These are phyloP conservation scores for Rallus limicola DNA, from an alignment of 2,113 vertebrate genomes.

Conservation along the genomic window DNA sequence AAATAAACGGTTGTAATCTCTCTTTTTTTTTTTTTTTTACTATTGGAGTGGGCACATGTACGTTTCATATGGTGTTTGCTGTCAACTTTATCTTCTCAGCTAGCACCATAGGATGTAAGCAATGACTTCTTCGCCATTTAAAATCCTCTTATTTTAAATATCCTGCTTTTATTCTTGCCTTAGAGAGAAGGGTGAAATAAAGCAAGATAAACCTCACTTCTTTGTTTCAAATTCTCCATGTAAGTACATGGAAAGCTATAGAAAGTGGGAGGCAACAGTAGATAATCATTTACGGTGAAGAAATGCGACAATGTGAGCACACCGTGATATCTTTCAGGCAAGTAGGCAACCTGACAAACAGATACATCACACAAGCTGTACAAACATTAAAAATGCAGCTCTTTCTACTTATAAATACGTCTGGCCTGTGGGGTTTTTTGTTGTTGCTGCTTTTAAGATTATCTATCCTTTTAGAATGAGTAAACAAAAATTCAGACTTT, in stretches of 20 bases:
- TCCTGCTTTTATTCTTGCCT: background rate
- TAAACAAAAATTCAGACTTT: background rate
- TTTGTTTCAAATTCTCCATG: background rate
- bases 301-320: background rate
- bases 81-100: slow-evolving; percentile 52
- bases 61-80: slow-evolving; percentile 66
- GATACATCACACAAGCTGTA: background rate
- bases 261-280: background rate
- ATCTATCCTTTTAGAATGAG: background rate
- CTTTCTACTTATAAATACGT: background rate
- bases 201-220: background rate
- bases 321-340: background rate
- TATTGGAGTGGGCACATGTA: slow-evolving; percentile 43
- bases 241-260: background rate
- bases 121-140: slow-evolving; percentile 6
- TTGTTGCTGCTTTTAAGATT: background rate
- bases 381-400: background rate
- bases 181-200: background rate
- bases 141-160: slow-evolving; percentile 10
- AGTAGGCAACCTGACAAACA: background rate
- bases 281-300: background rate
- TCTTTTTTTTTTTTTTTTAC: background rate
- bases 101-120: slow-evolving; percentile 52
- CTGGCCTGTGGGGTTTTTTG: background rate
- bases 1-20: slow-evolving; percentile 57